These are phyloP conservation scores for Phalanger gymnotis DNA, from an alignment of 2,797 vertebrate genomes.

Conservation along the genomic window DNA sequence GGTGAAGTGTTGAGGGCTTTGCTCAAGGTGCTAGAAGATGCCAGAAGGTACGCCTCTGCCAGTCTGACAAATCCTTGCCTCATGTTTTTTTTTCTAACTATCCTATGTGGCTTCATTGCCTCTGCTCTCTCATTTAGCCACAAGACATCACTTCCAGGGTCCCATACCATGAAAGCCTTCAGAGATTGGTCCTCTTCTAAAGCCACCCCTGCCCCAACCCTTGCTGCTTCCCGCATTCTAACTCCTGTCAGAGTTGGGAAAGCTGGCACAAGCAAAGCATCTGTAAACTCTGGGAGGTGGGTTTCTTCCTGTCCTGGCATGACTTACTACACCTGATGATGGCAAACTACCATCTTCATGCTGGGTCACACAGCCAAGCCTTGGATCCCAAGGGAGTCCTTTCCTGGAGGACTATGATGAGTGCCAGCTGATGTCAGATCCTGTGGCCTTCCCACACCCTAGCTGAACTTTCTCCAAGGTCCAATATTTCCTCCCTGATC, in stretches of 20 bases:
- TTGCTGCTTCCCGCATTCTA: neutral
- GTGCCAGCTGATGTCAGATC: neutral
- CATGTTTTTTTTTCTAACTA: neutral
- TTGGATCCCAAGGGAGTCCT: neutral
- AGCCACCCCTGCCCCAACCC: neutral
- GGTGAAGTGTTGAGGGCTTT: neutral
- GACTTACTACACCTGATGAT: neutral
- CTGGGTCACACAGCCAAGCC: neutral
- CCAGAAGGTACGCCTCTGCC: neutral
- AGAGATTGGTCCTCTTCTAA: neutral
- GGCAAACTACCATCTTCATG: neutral
- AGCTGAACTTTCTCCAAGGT: neutral
- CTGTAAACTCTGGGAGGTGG: neutral
- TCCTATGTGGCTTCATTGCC: neutral
- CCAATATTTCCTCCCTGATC: neutral
- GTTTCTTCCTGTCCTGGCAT: neutral
- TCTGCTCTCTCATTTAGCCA: neutral
- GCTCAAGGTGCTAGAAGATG: neutral
- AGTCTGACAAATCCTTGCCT: neutral
- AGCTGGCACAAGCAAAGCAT: neutral
- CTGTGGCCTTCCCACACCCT: neutral
- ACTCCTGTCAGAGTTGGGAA: neutral
- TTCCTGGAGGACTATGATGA: neutral
- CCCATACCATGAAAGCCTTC: neutral
- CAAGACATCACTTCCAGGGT: neutral